Conservation (phyloP, 2,113 vertebrate species). For the Alethe castanea region DNA sequence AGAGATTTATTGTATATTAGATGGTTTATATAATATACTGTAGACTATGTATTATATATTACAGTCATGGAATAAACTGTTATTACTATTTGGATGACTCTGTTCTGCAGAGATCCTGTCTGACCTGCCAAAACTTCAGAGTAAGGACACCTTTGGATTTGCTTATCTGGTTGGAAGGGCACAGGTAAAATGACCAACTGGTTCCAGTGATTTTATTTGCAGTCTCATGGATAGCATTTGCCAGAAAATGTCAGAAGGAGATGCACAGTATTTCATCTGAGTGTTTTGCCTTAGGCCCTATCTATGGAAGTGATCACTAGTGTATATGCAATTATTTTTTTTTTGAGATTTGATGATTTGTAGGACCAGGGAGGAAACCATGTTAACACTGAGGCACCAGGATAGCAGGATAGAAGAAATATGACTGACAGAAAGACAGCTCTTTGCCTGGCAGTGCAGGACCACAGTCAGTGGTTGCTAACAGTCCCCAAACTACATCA, state of each 20-base stretch:
- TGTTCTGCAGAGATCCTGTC: neutral
- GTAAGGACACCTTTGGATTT: neutral
- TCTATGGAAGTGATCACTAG: constrained; percentile 39
- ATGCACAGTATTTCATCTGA: constrained; percentile 12
- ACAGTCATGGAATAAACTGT: neutral
- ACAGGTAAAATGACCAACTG: constrained; percentile 28
- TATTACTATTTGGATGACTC: neutral
- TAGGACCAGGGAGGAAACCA: neutral
- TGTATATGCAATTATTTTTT: constrained; percentile 42
- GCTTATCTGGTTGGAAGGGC: neutral
- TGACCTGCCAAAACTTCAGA: neutral
- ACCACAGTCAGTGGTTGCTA: neutral
- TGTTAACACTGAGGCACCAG: neutral
- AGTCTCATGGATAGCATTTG: constrained; percentile 20
- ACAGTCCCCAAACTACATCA: neutral
- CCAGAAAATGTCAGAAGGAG: constrained; percentile 41
- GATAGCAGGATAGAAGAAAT: neutral
- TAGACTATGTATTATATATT: neutral
- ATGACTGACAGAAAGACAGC: constrained; percentile 3
- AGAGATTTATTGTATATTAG: neutral
- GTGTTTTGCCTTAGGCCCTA: constrained; percentile 30
- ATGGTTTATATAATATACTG: neutral
- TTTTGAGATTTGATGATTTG: constrained; percentile 29
- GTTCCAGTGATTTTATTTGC: constrained; percentile 32
- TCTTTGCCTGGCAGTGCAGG: neutral